Conservation (phyloP, 2,888 invertebrate genomes). For the Sphecodes monilicornis region DNA sequence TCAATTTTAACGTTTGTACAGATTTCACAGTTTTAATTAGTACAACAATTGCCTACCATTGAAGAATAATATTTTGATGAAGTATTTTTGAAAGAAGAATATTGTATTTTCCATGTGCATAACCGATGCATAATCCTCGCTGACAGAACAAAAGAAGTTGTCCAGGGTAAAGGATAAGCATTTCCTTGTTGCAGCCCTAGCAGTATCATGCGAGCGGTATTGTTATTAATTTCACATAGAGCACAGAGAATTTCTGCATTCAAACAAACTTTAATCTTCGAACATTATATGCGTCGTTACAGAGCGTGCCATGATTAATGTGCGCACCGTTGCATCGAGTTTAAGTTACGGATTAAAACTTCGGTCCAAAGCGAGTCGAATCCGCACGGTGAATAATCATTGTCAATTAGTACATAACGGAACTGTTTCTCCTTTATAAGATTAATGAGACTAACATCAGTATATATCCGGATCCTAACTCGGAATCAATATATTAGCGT, state of each 20-base stretch:
- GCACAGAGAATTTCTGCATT: background rate
- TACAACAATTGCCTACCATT: no score
- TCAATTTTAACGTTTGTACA: no score
- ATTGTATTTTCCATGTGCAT: background rate
- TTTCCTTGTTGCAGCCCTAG: background rate
- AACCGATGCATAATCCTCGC: background rate
- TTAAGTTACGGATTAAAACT: constrained; percentile 42
- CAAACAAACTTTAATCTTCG: constrained; percentile 28
- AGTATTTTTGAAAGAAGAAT: no score
- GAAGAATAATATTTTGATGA: no score
- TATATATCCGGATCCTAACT: background rate
- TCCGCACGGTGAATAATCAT: constrained; percentile 39
- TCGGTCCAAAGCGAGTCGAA: constrained; percentile 19
- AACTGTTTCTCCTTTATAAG: constrained; percentile 26
- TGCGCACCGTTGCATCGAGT: background rate
- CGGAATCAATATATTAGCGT: constrained; percentile 1
- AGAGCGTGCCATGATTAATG: constrained; percentile 30
- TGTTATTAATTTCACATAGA: background rate
- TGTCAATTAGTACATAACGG: constrained; percentile 38
- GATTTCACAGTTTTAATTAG: no score
- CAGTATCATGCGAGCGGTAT: background rate
- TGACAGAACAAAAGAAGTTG: background rate
- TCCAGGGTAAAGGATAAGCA: background rate
- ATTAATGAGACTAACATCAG: constrained; percentile 36
- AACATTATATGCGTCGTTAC: background rate